Evolutionary conservation across 2,113 vertebrate species (phyloP).

Genomic region (Parus major): DNA sequence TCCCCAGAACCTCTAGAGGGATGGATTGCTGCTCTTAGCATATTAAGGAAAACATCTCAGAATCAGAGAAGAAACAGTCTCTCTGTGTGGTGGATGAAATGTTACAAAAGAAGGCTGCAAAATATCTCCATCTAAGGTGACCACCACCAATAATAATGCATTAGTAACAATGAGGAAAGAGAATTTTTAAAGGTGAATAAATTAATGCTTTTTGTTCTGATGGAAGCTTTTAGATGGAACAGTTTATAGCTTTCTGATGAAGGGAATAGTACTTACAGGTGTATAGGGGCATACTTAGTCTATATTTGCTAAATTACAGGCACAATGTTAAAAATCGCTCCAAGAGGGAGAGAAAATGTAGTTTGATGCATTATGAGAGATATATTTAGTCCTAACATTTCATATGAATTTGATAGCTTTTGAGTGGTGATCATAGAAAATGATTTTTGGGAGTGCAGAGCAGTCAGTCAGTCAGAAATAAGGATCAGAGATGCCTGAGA

Average conservation of each 20-base stretch:
- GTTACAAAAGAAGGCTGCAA: not conserved
- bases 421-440: not conserved
- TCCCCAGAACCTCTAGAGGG: not conserved
- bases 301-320: not conserved
- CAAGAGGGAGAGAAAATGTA: not conserved
- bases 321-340: not conserved
- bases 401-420: not conserved
- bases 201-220: not conserved
- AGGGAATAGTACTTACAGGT: not conserved
- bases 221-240: conserved; percentile 6
- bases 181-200: not conserved
- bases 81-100: not conserved
- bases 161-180: not conserved
- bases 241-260: not conserved
- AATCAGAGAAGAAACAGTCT: not conserved
- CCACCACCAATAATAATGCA: not conserved
- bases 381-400: not conserved
- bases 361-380: not conserved
- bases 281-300: not conserved
- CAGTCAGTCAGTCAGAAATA: not conserved
- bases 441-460: not conserved
- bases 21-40: not conserved
- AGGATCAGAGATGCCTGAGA: not conserved
- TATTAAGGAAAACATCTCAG: not conserved
- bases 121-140: not conserved